Evolutionary conservation across 2,888 invertebrate species (phyloP).

Genomic region (Petrolisthes manimaculis): DNA sequence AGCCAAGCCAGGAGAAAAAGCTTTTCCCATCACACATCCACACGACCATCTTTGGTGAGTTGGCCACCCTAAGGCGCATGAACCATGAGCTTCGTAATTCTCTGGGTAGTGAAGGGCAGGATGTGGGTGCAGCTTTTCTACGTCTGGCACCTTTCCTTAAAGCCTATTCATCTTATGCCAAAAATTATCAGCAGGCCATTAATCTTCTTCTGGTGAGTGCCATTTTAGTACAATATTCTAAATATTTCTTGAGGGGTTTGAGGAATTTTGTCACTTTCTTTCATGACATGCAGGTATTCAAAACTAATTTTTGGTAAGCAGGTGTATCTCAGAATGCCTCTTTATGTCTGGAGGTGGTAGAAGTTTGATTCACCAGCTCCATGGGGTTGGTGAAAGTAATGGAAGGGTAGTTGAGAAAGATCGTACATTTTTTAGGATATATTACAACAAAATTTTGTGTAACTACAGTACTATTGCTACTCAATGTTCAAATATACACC

Average conservation of each 20-base stretch:
- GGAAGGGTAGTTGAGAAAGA: too few species aligned
- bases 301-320: not conserved
- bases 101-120: slow-evolving; percentile 27
- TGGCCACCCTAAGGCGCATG: slow-evolving; percentile 48
- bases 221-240: not conserved
- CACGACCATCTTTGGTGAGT: slow-evolving; percentile 57
- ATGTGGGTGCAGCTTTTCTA: slow-evolving; percentile 59
- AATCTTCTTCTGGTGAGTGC: slow-evolving; percentile 54
- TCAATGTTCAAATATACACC: too few species aligned
- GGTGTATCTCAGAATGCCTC: too few species aligned
- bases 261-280: not conserved
- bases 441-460: too few species aligned
- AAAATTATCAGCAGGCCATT: slow-evolving; percentile 58
- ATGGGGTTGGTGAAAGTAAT: too few species aligned
- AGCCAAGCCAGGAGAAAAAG: slow-evolving; percentile 46
- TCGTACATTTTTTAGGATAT: too few species aligned
- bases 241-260: not conserved
- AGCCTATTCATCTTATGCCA: slow-evolving; percentile 60
- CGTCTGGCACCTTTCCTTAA: slow-evolving; percentile 62
- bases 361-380: too few species aligned
- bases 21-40: slow-evolving; percentile 46
- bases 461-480: too few species aligned
- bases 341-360: too few species aligned
- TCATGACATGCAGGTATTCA: not conserved
- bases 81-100: slow-evolving; percentile 50